Evolutionary conservation across 1,140 invertebrate species (phyloP).

Genomic region (Eupristina koningsbergeri): DNA sequence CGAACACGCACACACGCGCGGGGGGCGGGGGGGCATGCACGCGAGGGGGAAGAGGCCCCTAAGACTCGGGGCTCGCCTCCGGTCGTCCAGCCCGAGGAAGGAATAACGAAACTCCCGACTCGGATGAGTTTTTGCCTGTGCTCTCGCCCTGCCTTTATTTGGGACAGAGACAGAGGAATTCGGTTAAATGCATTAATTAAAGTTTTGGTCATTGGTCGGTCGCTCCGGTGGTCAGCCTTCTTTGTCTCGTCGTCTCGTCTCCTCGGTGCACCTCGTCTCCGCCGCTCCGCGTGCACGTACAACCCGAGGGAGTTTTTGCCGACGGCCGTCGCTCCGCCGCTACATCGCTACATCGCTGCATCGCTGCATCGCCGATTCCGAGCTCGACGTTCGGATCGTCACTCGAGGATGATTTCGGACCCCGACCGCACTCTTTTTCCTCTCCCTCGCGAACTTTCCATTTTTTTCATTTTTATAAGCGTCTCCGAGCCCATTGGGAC

Average conservation of each 20-base stretch:
- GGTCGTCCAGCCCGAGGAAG: not conserved
- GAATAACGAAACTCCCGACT: slow-evolving; percentile 51
- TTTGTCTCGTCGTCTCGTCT: slow-evolving; percentile 59
- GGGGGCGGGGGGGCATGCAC: slow-evolving; percentile 31
- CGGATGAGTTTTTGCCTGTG: slow-evolving; percentile 64
- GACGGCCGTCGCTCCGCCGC: slow-evolving; percentile 55
- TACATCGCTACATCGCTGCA: not conserved
- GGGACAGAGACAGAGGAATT: slow-evolving; percentile 70
- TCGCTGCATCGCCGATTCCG: not conserved
- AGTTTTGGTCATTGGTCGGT: slow-evolving; percentile 67
- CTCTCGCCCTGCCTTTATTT: slow-evolving; percentile 71
- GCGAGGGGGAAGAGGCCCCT: not conserved
- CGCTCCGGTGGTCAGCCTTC: slow-evolving; percentile 68
- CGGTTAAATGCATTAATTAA: slow-evolving; percentile 75
- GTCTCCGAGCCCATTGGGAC: no score
- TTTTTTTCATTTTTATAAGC: no score
- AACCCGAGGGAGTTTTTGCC: slow-evolving; percentile 44
- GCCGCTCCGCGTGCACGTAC: not conserved
- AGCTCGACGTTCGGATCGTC: not conserved
- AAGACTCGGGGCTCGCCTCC: not conserved
- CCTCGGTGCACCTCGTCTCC: no score
- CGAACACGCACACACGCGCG: no score
- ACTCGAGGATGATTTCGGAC: not conserved
- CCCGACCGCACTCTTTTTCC: no score
- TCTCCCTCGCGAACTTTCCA: no score